These are phyloP conservation scores for Perca fluviatilis DNA, from an alignment of 2,113 vertebrate species.

Conservation along the genomic window DNA sequence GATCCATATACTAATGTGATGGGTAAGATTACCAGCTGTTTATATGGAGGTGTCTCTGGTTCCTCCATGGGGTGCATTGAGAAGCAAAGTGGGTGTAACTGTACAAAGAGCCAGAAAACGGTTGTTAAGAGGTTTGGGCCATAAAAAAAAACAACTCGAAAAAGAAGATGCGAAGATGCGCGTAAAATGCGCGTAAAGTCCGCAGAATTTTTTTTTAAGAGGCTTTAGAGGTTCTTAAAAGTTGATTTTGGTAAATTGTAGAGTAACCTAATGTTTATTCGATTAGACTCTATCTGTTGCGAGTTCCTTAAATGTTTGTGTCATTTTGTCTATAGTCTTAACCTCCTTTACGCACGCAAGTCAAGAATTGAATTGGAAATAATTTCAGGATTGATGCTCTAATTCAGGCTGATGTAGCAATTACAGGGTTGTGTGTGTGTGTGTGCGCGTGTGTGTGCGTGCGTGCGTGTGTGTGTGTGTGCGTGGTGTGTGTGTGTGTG, in stretches of 20 bases:
- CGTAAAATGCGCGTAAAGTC: background rate
- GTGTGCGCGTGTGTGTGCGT: background rate
- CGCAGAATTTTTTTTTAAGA: background rate
- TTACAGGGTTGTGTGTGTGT: background rate
- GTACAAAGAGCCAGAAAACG: background rate
- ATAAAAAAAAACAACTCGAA: no score
- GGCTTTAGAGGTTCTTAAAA: background rate
- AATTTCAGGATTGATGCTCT: background rate
- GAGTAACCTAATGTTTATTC: no score
- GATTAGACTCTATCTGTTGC: background rate
- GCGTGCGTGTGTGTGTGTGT: no score
- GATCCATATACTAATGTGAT: slow-evolving; percentile 52
- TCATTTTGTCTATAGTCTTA: background rate
- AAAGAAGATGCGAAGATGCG: background rate
- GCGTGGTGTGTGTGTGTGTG: no score
- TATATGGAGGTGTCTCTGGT: background rate
- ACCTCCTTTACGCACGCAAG: background rate
- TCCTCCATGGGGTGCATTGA: background rate
- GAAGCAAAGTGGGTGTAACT: background rate
- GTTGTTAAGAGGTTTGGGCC: background rate
- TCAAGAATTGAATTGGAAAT: background rate
- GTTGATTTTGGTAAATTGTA: no score
- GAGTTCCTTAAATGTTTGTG: background rate
- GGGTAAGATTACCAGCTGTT: slow-evolving; percentile 54
- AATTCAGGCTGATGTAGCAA: background rate